Percentiles rank a stretch among this genome's conserved stretches.
These are phyloP conservation scores for Chromis chromis DNA, from an alignment of 2,797 vertebrate genomes.

Conservation along the genomic window DNA sequence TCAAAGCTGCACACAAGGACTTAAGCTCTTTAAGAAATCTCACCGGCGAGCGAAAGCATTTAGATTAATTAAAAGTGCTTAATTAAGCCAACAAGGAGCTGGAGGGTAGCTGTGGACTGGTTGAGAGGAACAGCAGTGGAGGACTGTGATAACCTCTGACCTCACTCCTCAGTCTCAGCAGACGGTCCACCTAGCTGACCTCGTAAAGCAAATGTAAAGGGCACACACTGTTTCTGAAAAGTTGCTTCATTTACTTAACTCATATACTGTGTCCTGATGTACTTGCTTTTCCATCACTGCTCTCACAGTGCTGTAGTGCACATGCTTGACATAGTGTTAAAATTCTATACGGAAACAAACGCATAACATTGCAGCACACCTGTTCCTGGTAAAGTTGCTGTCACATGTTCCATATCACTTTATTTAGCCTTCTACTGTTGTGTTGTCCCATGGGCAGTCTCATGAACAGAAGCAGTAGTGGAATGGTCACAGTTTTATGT, in stretches of 20 bases:
- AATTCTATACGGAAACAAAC: slow-evolving; percentile 6
- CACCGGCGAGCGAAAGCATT: slow-evolving; percentile 61
- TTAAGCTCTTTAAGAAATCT: slow-evolving; percentile 64
- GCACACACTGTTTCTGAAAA: slow-evolving; percentile 52
- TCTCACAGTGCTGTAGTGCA: slow-evolving; percentile 14
- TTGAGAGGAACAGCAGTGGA: slow-evolving; percentile 52
- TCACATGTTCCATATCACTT: slow-evolving; percentile 34
- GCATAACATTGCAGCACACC: slow-evolving; percentile 29
- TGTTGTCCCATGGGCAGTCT: slow-evolving; percentile 26
- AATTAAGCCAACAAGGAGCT: slow-evolving; percentile 73
- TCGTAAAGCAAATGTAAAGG: slow-evolving; percentile 31
- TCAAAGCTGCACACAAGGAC: slow-evolving; percentile 37
- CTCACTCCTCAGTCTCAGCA: slow-evolving; percentile 52
- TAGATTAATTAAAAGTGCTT: slow-evolving; percentile 80
- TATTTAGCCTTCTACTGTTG: slow-evolving; percentile 28
- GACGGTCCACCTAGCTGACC: slow-evolving; percentile 47
- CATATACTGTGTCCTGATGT: slow-evolving; percentile 18
- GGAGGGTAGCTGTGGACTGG: slow-evolving; percentile 38
- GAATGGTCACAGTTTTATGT: slow-evolving; percentile 17
- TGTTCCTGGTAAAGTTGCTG: slow-evolving; percentile 35
- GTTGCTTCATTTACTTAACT: slow-evolving; percentile 38
- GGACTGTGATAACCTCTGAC: slow-evolving; percentile 73
- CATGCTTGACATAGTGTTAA: slow-evolving; percentile 1
- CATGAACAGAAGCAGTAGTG: slow-evolving; percentile 11
- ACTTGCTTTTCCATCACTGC: slow-evolving; percentile 30